Conservation (phyloP, 2,113 vertebrate genomes). For the Mustelus asterias region DNA sequence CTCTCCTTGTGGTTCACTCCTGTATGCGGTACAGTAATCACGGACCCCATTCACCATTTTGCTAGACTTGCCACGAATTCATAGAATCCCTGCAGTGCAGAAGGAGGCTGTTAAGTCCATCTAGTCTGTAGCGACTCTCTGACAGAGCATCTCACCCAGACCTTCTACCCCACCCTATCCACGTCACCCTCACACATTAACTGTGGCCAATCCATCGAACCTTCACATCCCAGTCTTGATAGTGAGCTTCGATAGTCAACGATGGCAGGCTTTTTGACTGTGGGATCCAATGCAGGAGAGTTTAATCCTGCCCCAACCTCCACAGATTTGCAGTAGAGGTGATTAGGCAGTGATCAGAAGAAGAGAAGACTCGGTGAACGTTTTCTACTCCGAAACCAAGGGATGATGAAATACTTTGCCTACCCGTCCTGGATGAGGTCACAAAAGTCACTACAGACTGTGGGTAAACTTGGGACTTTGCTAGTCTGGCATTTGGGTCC, state of each 20-base stretch:
- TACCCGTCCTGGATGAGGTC: not conserved
- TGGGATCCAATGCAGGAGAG: not conserved
- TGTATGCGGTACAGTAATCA: not conserved
- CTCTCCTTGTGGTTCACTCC: not conserved
- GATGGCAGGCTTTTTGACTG: not conserved
- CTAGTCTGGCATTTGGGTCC: not conserved
- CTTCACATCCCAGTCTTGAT: not conserved
- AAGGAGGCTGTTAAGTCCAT: too few relatives aligned
- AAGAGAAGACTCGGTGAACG: not conserved
- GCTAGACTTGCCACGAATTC: not conserved
- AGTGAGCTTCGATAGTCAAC: not conserved
- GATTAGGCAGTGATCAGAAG: not conserved
- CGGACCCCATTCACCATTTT: not conserved
- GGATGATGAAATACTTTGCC: not conserved
- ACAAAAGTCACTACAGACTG: not conserved
- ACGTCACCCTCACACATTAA: too few relatives aligned
- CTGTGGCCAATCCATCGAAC: too few relatives aligned
- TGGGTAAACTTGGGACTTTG: not conserved
- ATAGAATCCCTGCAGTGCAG: too few relatives aligned
- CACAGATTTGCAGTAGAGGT: not conserved
- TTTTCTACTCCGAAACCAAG: not conserved
- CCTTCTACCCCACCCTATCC: too few relatives aligned
- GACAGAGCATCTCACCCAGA: too few relatives aligned
- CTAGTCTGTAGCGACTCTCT: too few relatives aligned
- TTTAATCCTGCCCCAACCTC: not conserved